A percentile compares a stretch with the other conserved stretches of the same genome.
These are phyloP conservation scores for Seira sanloemensis DNA, from an alignment of 2,888 invertebrate genomes.

Conservation along the genomic window DNA sequence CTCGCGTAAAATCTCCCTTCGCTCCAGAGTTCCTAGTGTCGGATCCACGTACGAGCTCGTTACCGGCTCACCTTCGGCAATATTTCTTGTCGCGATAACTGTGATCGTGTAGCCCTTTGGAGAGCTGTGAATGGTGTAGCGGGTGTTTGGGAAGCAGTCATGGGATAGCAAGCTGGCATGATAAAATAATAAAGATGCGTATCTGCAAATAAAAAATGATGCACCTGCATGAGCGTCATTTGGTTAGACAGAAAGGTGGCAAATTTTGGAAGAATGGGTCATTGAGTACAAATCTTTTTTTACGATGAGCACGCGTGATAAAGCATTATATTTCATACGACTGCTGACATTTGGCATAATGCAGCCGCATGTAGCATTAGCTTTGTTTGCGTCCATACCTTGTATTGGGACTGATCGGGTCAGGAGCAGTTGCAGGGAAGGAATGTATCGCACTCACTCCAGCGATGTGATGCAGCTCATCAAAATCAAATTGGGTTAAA, in stretches of 20 bases:
- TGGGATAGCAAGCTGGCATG: constrained; percentile 62
- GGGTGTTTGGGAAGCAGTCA: constrained; percentile 64
- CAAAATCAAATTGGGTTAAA: constrained; percentile 60
- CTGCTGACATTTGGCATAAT: too few species aligned
- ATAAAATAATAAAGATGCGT: constrained; percentile 64
- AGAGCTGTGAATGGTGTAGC: constrained; percentile 42
- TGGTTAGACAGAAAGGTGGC: background rate
- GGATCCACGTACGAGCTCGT: constrained; percentile 62
- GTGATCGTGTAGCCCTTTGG: constrained; percentile 47
- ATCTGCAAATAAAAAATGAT: constrained; percentile 38
- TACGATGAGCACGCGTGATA: too few species aligned
- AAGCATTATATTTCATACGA: too few species aligned
- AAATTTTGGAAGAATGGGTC: too few species aligned
- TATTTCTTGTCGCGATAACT: constrained; percentile 60
- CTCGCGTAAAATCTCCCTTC: constrained; percentile 52
- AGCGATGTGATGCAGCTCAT: constrained; percentile 57
- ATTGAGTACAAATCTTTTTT: too few species aligned
- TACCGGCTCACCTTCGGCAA: constrained; percentile 57
- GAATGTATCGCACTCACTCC: constrained; percentile 66
- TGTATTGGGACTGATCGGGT: constrained; percentile 19
- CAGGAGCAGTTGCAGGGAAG: constrained; percentile 39
- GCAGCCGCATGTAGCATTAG: too few species aligned
- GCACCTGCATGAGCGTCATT: background rate
- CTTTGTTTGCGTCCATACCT: too few species aligned
- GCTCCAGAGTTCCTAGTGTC: constrained; percentile 58